Base-by-base conservation (phyloP, 30 jellyfish, hydroid and myxozoan species). In the Aurelia sp. region DNA sequence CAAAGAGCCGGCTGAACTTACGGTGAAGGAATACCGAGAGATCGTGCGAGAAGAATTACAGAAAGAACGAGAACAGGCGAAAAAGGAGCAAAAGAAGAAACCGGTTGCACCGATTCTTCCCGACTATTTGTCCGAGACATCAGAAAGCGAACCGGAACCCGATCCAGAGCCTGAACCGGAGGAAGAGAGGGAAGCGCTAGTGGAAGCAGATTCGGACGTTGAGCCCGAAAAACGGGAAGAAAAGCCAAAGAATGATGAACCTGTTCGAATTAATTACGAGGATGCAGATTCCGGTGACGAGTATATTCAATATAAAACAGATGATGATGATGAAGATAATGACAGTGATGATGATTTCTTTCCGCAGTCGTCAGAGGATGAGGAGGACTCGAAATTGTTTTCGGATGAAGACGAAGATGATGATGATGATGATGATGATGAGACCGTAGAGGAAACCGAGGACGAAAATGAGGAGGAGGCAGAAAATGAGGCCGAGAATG, bases 271-370 rank as follows among this genome's bases (percentile, higher is more conserved):
- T 19, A 86, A 76, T 67, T 71, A 67, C 71, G 93, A 84, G 53
- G 95, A 75, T 2, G 68, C 58, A 4, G 22, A 61, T 40, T 18
- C 77, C 8, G 95, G 75, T 10, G 77, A 85, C 41, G 75, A 74
- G 33, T 75, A 86, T 62, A 76, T 71, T 20, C 79, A 86, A 66
- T 75, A 86, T 16, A 76, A 86, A 40, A 74, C 89, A 3, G 92
- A 71, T 41, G 94, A 85, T 74, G 95, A 86, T n/a, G 95, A 86
- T n/a, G 95, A 76, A 40, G 89, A 86, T 5, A 44, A 44, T 44
- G 95, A 86, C 20, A 58, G 67, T 19, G 88, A 74, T 21, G 89
- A 66, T 11, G 95, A 76, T 13, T 75, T 62, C 76, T 71, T 71
- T 76, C 85, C 95, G 11, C 83, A 74, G 50, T 66, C 86, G 59